Base-by-base conservation (phyloP, 2,797 vertebrate species). In the Melanotaenia pygmaea region DNA sequence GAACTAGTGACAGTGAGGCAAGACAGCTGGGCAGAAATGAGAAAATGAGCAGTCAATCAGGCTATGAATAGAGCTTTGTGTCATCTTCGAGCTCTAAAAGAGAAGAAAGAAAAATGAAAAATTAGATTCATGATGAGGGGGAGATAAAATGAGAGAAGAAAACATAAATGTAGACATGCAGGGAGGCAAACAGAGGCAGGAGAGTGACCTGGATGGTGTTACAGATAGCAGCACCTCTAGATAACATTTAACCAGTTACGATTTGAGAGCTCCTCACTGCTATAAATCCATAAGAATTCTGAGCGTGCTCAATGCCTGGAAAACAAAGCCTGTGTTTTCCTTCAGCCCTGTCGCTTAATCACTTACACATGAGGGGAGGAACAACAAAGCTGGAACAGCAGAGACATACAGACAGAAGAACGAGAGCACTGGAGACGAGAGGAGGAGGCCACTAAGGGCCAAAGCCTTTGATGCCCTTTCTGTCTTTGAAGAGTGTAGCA, bases 341-440 rank as follows among this genome's bases (percentile, higher is more conserved):
- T 89, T 88, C 28, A 40, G 83, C 79, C 71, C 84, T 83, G 84
- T 86, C 72, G 51, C 90, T 79, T 93, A 93, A 94, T 94, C 82
- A 86, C 86, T 92, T 89, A 81, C 93, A 95, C 90, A 92, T 92
- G 92, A 91, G 80, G 74, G 79, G 70, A 86, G 74, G 76, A 80
- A 85, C 81, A 86, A 84, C 69, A 85, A 80, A 82, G 77, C 72
- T 80, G 79, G 47, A 82, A 57, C 63, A 76, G 82, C 37, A 51
- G 70, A 85, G 79, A 74, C 65, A 9, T 24, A 72, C 74, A 80
- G 72, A 79, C 70, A 73, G 64, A 74, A 65, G 72, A 81, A 72
- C 65, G 38, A 61, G 74, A 89, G 65, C 72, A 66, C 57, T 53
- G 70, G 82, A 32, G 79, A 82, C 74, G 87, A 83, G 76, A 84